Conservation (phyloP, 2,113 vertebrate species). For the Numenius arquata region DNA sequence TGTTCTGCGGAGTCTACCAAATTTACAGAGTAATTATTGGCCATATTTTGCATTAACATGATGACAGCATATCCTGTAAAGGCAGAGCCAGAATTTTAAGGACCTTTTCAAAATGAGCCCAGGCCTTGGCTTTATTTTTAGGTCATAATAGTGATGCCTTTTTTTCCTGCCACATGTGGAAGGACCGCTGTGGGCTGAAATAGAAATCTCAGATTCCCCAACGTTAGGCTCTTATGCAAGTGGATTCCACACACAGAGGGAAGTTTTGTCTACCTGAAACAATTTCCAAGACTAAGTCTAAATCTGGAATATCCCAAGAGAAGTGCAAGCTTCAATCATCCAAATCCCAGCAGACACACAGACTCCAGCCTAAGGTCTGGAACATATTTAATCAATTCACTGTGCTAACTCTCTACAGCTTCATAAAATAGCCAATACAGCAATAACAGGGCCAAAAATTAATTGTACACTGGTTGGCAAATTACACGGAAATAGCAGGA, state of each 20-base stretch:
- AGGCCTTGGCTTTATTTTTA: not conserved
- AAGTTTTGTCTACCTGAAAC: slow-evolving; percentile 39
- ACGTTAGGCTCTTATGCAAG: not conserved
- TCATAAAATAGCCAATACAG: slow-evolving; percentile 47
- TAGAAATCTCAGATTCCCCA: not conserved
- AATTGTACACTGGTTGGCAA: slow-evolving; percentile 19
- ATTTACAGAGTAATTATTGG: slow-evolving; percentile 1
- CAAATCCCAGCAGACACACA: slow-evolving; percentile 16
- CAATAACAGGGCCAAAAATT: slow-evolving; percentile 54
- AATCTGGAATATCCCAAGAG: slow-evolving; percentile 42
- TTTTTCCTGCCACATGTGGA: not conserved
- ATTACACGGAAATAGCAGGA: not conserved
- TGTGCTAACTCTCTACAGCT: slow-evolving; percentile 15
- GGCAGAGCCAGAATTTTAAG: not conserved
- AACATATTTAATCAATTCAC: slow-evolving; percentile 57
- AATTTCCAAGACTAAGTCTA: slow-evolving; percentile 27
- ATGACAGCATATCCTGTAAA: not conserved
- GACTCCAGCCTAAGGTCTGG: slow-evolving; percentile 45
- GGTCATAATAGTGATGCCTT: not conserved
- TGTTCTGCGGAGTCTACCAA: not conserved
- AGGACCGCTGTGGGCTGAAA: not conserved
- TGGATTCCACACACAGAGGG: not conserved
- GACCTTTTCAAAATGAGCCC: not conserved
- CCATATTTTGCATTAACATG: not conserved
- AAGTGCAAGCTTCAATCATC: slow-evolving; percentile 24